Conservation (phyloP, 1,140 invertebrate species). For the Achatina immaculata region DNA sequence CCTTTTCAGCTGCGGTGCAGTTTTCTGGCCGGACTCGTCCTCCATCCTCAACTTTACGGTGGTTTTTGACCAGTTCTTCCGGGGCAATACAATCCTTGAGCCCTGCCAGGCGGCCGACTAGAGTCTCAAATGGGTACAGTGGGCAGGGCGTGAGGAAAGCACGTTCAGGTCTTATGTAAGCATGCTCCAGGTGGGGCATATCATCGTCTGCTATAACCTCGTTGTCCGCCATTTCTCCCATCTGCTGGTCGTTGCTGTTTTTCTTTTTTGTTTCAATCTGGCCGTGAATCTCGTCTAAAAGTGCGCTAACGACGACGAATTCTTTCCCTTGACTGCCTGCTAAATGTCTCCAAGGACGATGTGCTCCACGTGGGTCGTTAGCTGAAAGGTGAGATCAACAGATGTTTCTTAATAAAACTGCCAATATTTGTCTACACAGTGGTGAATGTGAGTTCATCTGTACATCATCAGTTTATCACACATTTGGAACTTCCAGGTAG, state of each 20-base stretch:
- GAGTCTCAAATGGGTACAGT: neutral
- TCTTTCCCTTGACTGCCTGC: neutral
- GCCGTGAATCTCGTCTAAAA: neutral
- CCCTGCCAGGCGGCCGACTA: constrained; percentile 17
- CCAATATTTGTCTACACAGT: no score
- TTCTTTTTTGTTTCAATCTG: neutral
- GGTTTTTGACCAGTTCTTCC: neutral
- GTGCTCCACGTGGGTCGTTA: neutral
- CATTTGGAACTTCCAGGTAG: no score
- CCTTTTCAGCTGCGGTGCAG: constrained; percentile 79
- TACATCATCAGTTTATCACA: no score
- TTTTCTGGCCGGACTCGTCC: constrained; percentile 80
- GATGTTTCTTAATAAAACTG: no score
- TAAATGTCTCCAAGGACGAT: neutral
- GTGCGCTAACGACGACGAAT: neutral
- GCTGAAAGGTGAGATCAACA: neutral
- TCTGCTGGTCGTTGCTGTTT: neutral
- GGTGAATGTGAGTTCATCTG: no score
- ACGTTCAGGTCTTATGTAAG: neutral
- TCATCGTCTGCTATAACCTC: neutral
- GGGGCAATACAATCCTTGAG: neutral
- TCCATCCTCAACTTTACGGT: constrained; percentile 70
- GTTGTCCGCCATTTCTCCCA: no score
- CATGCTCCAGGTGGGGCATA: neutral
- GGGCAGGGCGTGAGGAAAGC: neutral